Percentiles rank a stretch among this genome's conserved stretches.
Conservation (phyloP, 1,140 invertebrate genomes). For the Galendromus occidentalis region DNA sequence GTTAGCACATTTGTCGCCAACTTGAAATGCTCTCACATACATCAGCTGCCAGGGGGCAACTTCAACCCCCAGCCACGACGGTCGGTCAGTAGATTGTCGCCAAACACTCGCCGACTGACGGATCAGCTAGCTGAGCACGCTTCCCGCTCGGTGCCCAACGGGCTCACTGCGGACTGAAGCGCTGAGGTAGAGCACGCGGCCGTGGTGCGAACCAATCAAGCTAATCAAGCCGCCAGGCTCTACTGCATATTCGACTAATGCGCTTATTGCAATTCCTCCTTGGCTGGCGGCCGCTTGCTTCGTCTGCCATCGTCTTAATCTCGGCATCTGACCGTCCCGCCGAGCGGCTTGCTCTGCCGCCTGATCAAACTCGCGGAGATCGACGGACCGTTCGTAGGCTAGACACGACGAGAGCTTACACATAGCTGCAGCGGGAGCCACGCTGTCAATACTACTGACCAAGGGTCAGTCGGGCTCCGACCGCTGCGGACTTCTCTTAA, state of each 20-base stretch:
- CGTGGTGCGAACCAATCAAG: neutral
- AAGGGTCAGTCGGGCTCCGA: too few species aligned
- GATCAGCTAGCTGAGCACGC: neutral
- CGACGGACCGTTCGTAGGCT: too few species aligned
- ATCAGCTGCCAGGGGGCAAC: neutral
- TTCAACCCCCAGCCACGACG: neutral
- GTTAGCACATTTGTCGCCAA: neutral
- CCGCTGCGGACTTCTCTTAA: too few species aligned
- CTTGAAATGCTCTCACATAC: neutral
- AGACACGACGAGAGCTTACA: too few species aligned
- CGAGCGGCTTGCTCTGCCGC: too few species aligned
- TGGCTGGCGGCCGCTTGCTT: neutral
- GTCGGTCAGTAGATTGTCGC: neutral
- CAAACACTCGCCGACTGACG: neutral
- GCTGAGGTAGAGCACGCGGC: neutral
- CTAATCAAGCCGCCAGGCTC: neutral
- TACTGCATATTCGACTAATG: constrained; percentile 6
- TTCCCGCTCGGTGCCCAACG: neutral
- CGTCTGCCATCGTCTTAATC: neutral
- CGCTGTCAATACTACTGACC: too few species aligned
- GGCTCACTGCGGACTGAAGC: neutral
- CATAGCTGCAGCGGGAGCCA: too few species aligned
- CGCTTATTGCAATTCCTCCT: constrained; percentile 8
- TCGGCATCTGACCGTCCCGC: too few species aligned
- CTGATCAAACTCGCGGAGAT: too few species aligned